Conservation (phyloP, 2,797 vertebrate genomes). For the Mormyrops attenuatus region DNA sequence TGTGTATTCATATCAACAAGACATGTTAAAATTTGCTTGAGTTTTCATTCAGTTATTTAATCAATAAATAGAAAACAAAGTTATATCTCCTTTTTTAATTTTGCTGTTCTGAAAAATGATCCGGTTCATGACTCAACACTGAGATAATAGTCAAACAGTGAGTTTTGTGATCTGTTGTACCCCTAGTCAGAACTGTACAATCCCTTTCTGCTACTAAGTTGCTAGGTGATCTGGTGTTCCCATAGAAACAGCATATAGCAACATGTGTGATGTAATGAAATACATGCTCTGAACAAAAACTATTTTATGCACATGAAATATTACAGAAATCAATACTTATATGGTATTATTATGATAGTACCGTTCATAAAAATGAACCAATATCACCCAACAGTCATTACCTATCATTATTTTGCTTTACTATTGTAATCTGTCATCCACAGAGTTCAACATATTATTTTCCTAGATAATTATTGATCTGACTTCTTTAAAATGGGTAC, state of each 20-base stretch:
- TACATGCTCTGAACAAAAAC: conserved; percentile 10
- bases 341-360: background rate
- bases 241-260: conserved; percentile 27
- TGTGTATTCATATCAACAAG: background rate
- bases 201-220: conserved; percentile 15
- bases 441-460: background rate
- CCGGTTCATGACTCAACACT: background rate
- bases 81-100: background rate
- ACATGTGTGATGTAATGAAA: conserved; percentile 19
- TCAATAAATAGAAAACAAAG: background rate
- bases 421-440: background rate
- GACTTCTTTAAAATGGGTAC: background rate
- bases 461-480: background rate
- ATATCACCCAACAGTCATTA: background rate
- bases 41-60: background rate
- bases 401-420: background rate
- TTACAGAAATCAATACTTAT: background rate
- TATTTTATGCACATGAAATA: background rate
- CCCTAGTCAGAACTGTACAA: background rate
- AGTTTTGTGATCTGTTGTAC: background rate
- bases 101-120: background rate
- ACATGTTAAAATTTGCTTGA: background rate
- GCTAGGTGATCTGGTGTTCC: conserved; percentile 23
- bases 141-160: background rate
- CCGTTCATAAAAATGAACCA: background rate